phyloP scores from a whole-genome alignment of 2,113 vertebrate genomes.

The Callospermophilus lateralis region DNA sequence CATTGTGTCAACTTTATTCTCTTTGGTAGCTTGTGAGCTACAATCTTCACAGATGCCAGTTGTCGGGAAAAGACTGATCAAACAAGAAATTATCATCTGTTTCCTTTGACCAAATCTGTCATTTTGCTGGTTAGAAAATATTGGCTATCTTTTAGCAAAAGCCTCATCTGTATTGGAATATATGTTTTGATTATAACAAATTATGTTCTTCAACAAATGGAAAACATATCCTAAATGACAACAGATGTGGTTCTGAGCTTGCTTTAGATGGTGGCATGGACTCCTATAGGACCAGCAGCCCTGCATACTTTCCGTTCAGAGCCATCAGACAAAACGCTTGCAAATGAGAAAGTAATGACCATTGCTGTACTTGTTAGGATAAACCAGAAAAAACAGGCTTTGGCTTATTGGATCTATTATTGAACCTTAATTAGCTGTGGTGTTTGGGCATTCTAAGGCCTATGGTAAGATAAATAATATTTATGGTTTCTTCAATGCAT shows the following conservation, averaged over 20 bases:
- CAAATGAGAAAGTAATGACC: constrained; percentile 79
- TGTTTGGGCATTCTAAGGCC: constrained; percentile 75
- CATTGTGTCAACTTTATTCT: background rate
- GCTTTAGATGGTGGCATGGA: constrained; percentile 76
- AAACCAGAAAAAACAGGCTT: constrained; percentile 75
- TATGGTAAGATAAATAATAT: constrained; percentile 82
- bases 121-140: constrained; percentile 54
- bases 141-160: constrained; percentile 61
- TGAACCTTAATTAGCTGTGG: constrained; percentile 78
- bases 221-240: constrained; percentile 78
- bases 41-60: background rate
- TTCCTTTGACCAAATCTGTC: constrained; percentile 57
- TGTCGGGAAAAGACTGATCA: background rate
- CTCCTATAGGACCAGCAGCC: constrained; percentile 76
- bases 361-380: constrained; percentile 68
- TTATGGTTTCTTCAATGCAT: constrained; percentile 75
- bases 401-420: constrained; percentile 75
- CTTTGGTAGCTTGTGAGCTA: constrained; percentile 24
- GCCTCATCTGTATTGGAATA: constrained; percentile 79
- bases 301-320: constrained; percentile 73
- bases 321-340: constrained; percentile 78
- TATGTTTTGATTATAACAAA: constrained; percentile 80
- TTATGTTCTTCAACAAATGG: constrained; percentile 77
- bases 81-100: constrained; percentile 28
- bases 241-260: constrained; percentile 82